These are phyloP conservation scores for Philypnodon macrostomus DNA, from an alignment of 2,797 vertebrate species.

Conservation along the genomic window DNA sequence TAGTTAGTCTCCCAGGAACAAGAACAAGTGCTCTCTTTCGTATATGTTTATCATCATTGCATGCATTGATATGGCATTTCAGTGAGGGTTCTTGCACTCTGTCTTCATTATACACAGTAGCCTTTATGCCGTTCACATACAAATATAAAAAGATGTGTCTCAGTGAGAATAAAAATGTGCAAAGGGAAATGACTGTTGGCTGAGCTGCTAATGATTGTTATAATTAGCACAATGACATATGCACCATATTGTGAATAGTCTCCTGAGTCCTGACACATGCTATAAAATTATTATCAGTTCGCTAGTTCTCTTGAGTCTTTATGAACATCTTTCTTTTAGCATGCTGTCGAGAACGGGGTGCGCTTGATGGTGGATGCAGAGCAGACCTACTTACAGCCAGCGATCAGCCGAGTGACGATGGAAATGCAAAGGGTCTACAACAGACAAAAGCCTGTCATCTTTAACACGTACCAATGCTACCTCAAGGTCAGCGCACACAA, in stretches of 20 bases:
- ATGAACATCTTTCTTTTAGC: constrained; percentile 77
- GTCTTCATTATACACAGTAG: not conserved
- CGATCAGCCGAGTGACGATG: constrained; percentile 86
- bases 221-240: constrained; percentile 3
- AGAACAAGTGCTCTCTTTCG: not conserved
- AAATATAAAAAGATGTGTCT: constrained; percentile 4
- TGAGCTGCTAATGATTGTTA: not conserved
- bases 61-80: not conserved
- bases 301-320: not conserved
- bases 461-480: constrained; percentile 95
- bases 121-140: not conserved
- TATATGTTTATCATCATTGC: not conserved
- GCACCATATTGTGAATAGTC: not conserved
- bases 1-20: constrained; percentile 2
- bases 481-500: constrained; percentile 80
- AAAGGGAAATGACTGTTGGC: not conserved
- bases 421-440: constrained; percentile 89
- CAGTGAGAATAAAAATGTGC: not conserved
- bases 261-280: not conserved
- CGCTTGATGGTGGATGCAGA: constrained; percentile 92
- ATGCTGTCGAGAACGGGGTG: constrained; percentile 78
- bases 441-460: constrained; percentile 78
- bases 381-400: constrained; percentile 92
- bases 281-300: not conserved
- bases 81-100: not conserved